Evolutionary conservation across 2,888 invertebrate genomes (phyloP).

Genomic region (Euproctis similis): DNA sequence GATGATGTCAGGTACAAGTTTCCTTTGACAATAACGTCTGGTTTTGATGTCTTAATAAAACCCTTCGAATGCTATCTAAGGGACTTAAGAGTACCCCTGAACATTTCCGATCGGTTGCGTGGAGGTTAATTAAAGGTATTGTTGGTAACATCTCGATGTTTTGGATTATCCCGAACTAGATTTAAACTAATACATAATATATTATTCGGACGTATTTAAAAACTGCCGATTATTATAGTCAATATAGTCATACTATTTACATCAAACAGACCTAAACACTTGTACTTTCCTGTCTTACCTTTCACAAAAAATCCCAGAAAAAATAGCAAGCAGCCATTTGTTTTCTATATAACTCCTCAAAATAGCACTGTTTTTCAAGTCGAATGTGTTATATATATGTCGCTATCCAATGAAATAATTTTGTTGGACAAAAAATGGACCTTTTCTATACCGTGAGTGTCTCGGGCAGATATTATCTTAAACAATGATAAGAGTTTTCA

Average conservation of each 20-base stretch:
- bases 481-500: slow-evolving; percentile 55
- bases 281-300: no score
- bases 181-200: no score
- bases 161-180: no score
- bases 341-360: no score
- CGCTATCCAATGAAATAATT: slow-evolving; percentile 10
- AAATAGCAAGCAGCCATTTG: no score
- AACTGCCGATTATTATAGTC: no score
- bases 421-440: slow-evolving; percentile 15
- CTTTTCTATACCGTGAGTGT: slow-evolving; percentile 29
- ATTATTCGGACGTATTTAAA: no score
- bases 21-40: slow-evolving; percentile 44
- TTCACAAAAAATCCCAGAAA: no score
- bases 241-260: no score
- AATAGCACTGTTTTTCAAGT: neutral
- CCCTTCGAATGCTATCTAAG: slow-evolving; percentile 35
- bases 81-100: slow-evolving; percentile 24
- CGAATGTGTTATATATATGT: slow-evolving; percentile 2
- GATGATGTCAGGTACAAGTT: slow-evolving; percentile 48
- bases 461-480: slow-evolving; percentile 48
- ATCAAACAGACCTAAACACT: no score
- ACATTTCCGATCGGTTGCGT: slow-evolving; percentile 10
- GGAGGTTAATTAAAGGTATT: slow-evolving; percentile 32
- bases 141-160: slow-evolving; percentile 12
- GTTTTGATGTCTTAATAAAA: slow-evolving; percentile 54